Base-by-base conservation (phyloP, 2,797 vertebrate genomes). In the Phrynocephalus forsythii region DNA sequence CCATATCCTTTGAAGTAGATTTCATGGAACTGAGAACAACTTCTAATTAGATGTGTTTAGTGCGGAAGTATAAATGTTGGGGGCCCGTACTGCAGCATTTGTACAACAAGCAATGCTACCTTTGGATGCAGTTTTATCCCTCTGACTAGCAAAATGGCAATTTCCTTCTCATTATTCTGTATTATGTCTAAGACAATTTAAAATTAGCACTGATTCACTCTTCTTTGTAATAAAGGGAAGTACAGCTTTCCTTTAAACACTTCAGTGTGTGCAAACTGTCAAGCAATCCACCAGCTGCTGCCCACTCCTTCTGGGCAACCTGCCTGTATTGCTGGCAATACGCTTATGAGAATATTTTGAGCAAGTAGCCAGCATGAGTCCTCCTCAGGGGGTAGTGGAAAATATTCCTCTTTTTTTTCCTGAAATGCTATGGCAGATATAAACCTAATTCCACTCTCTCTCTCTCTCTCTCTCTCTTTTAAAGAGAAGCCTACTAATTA, bases 251-350 rank as follows among this genome's bases (percentile, higher is more conserved):
- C 72, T 89, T 86, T 79, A 91, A 87, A 75, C 13, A 66, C 68
- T 88, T 68, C 50, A 84, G 15, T 66, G 10, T 4, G 0, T 24
- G 16, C 85, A 89, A 91, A 91, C 86, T 79, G 81, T 16, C 92
- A 92, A 24, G 30, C 91, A 93, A 92, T 84, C 66, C 63, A 90
- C 84, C 38, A 92, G 90, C 88, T 89, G 76, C 76, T 94, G 82
- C 88, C 0, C 6, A 78, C 56, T 26, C 60, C 28, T 90, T 67
- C 86, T 56, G 76, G 76, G 76, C 89, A 87, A 68, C 24, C 50
- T 72, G 82, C 88, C 86, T 89, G 28, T 1, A 52, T 38, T 7
- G 4, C 10, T 77, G 73, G 82, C 72, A 84, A 88, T 18, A n/a
- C 8, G 22, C 4, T 20, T 66, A 68, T 67, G 60, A 91, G 11